Conservation (phyloP, 2,797 vertebrate species). For the Cynopterus sphinx region DNA sequence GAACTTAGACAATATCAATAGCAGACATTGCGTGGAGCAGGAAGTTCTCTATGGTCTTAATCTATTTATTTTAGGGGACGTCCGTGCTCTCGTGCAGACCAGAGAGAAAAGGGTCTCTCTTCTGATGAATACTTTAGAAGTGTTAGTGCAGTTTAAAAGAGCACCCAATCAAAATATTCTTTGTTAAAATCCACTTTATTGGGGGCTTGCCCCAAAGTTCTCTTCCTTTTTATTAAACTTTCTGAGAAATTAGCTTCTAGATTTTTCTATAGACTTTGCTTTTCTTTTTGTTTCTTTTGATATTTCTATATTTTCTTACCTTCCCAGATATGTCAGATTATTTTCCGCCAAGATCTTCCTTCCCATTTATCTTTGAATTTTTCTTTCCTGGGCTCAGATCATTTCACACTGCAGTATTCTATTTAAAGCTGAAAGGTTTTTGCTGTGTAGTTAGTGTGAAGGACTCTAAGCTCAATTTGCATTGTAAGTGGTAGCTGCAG, state of each 20-base stretch:
- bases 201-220: background rate
- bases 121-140: background rate
- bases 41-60: background rate
- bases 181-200: background rate
- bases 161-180: background rate
- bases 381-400: slow-evolving; percentile 49
- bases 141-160: background rate
- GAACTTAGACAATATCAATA: background rate
- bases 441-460: slow-evolving; percentile 78
- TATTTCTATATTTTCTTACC: background rate
- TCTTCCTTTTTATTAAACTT: background rate
- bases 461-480: slow-evolving; percentile 76
- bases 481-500: slow-evolving; percentile 78
- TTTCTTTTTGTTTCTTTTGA: background rate
- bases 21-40: background rate
- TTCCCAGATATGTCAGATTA: background rate
- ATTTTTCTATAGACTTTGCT: background rate
- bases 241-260: background rate
- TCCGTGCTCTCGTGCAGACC: background rate
- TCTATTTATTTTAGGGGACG: background rate
- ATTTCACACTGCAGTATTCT: slow-evolving; percentile 73
- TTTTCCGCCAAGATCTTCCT: background rate
- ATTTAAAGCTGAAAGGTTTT: slow-evolving; percentile 77
- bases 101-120: background rate
- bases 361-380: slow-evolving; percentile 36